Evolutionary conservation across 2,797 vertebrate genomes (phyloP).

Genomic region (Phaenicophaeus curvirostris): DNA sequence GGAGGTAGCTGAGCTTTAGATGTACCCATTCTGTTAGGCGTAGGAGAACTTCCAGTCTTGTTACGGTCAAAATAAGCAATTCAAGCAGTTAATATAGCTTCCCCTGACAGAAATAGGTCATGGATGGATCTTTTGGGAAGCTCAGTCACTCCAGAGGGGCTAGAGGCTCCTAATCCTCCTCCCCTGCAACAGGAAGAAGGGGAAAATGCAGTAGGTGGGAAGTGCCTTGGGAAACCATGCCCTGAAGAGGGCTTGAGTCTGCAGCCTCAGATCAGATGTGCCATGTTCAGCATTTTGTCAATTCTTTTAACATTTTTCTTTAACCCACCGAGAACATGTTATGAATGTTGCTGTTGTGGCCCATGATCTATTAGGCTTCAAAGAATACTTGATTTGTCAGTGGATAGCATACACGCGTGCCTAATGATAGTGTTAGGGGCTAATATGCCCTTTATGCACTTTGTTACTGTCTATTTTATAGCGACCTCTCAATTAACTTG

Average conservation of each 20-base stretch:
- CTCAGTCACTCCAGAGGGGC: background rate
- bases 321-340: background rate
- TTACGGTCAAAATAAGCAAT: background rate
- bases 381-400: background rate
- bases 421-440: background rate
- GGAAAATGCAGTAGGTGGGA: background rate
- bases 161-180: background rate
- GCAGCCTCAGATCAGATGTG: background rate
- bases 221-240: accelerated
- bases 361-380: background rate
- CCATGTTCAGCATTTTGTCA: background rate
- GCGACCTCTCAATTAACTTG: background rate
- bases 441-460: background rate
- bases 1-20: background rate
- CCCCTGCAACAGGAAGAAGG: background rate
- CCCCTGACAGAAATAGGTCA: background rate
- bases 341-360: background rate
- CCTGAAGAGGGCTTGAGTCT: background rate
- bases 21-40: accelerated
- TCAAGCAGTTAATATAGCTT: background rate
- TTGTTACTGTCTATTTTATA: background rate
- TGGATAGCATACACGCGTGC: background rate
- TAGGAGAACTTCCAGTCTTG: background rate
- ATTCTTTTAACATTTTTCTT: background rate
- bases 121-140: background rate